phyloP scores from a whole-genome alignment of 2,113 vertebrate species.

The Salminus brasiliensis region DNA sequence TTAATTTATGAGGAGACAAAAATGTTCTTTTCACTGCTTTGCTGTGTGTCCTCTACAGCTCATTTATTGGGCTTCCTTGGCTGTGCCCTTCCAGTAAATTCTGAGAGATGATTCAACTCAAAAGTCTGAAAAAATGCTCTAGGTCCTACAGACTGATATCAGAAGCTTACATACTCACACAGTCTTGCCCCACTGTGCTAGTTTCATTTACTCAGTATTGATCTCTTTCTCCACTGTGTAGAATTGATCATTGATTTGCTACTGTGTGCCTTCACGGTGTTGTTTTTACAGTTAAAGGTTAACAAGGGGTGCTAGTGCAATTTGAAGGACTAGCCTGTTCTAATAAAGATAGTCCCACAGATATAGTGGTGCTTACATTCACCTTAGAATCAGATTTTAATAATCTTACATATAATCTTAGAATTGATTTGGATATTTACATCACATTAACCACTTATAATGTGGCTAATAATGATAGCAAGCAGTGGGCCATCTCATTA shows the following conservation, averaged over 20 bases:
- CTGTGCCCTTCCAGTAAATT: background rate
- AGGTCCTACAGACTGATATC: background rate
- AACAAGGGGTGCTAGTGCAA: background rate
- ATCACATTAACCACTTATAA: background rate
- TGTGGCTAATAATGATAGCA: background rate
- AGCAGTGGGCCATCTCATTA: conserved; percentile 2
- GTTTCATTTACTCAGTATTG: conserved; percentile 28
- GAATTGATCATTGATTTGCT: conserved; percentile 3
- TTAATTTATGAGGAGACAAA: background rate
- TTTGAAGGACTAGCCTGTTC: background rate
- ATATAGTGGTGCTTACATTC: background rate
- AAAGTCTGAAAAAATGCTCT: background rate
- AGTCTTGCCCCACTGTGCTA: background rate
- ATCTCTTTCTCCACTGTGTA: background rate
- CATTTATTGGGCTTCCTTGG: background rate
- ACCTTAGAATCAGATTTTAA: background rate
- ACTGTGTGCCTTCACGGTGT: background rate
- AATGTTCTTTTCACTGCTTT: background rate
- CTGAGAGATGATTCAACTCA: background rate
- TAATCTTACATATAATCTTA: background rate
- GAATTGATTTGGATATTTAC: too few relatives aligned
- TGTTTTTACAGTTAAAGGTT: background rate
- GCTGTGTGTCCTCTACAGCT: background rate
- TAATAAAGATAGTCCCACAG: background rate
- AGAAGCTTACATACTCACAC: background rate